Evolutionary conservation across 1,140 invertebrate genomes (phyloP).

Genomic region (Tetramorium alpestre): DNA sequence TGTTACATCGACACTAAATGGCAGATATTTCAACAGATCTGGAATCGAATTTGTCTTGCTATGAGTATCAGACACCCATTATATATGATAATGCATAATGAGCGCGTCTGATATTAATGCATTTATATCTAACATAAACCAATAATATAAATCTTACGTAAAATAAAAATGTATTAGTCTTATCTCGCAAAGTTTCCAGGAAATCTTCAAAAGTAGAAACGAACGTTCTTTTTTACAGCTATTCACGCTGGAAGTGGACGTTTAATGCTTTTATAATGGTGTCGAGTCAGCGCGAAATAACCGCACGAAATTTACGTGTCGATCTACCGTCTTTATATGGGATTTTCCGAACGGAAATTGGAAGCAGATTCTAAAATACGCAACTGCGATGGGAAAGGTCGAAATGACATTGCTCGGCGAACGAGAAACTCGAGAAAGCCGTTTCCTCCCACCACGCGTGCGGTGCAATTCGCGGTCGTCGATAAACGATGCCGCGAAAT

Average conservation of each 20-base stretch:
- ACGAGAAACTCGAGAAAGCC: slow-evolving; percentile 56
- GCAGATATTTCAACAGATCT: not conserved
- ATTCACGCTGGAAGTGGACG: not conserved
- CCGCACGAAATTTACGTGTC: not conserved
- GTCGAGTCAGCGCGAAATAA: slow-evolving; percentile 15
- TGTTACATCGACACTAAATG: not conserved
- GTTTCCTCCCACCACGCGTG: slow-evolving; percentile 1
- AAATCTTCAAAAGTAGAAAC: not conserved
- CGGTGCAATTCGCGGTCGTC: slow-evolving; percentile 20
- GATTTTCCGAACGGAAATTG: slow-evolving; percentile 43
- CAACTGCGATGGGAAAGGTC: slow-evolving; percentile 15
- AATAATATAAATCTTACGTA: not conserved
- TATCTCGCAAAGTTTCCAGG: not conserved
- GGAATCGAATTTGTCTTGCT: not conserved
- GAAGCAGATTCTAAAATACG: slow-evolving; percentile 51
- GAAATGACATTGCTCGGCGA: slow-evolving; percentile 45
- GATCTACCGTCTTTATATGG: slow-evolving; percentile 29
- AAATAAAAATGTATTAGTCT: not conserved
- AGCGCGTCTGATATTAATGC: not conserved
- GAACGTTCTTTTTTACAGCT: not conserved
- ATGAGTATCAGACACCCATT: not conserved
- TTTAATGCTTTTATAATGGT: slow-evolving; percentile 13
- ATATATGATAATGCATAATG: not conserved
- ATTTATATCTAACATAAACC: not conserved
- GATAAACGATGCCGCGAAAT: slow-evolving; percentile 15